Evolutionary conservation across 2,113 vertebrate species (phyloP).

Genomic region (Neodontobutis hainanensis): DNA sequence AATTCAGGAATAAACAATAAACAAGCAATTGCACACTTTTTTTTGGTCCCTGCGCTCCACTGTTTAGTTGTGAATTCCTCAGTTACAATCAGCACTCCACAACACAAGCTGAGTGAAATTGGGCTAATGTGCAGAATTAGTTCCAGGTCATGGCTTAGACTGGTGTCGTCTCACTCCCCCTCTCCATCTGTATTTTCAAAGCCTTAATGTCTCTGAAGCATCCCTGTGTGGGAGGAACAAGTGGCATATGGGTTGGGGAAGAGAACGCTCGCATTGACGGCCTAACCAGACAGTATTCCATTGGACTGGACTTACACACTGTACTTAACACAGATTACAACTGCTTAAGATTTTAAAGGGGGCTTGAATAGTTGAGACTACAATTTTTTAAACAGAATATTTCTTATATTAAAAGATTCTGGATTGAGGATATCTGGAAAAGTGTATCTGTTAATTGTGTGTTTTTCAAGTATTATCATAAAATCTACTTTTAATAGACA

Average conservation of each 20-base stretch:
- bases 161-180: slow-evolving; percentile 42
- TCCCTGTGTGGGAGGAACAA: slow-evolving; percentile 41
- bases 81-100: slow-evolving; percentile 21
- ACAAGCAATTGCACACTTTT: neutral
- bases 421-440: too few species aligned
- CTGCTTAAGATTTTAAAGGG: neutral
- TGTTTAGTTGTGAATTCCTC: slow-evolving; percentile 11
- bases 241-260: slow-evolving; percentile 22
- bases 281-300: slow-evolving; percentile 23
- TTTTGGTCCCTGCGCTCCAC: neutral
- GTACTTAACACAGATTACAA: neutral
- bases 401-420: too few species aligned
- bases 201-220: slow-evolving; percentile 36
- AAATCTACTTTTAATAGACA: neutral
- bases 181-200: slow-evolving; percentile 54
- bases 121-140: slow-evolving; percentile 53
- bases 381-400: too few species aligned
- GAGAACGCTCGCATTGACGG: slow-evolving; percentile 32
- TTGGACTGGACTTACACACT: slow-evolving; percentile 6
- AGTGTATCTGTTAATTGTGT: too few species aligned
- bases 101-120: slow-evolving; percentile 39
- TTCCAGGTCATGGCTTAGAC: slow-evolving; percentile 57
- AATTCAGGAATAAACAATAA: neutral
- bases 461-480: neutral
- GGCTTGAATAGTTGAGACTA: slow-evolving; percentile 8